Base-by-base conservation (phyloP, 2,888 invertebrate genomes). In the Malacosoma neustria region DNA sequence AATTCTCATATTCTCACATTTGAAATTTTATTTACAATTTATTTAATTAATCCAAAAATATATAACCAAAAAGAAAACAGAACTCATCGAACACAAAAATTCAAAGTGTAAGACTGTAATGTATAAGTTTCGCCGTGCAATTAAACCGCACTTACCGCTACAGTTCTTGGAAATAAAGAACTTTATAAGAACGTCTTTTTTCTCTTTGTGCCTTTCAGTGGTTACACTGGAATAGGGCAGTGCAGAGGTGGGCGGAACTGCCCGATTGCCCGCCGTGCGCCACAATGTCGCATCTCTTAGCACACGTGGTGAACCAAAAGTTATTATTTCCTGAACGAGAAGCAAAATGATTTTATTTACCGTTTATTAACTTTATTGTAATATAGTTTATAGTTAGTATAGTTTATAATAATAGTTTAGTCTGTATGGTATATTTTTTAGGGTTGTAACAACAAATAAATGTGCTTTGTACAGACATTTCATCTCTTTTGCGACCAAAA, bases 91-190 rank as follows among this genome's bases (percentile, higher is more conserved):
- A 68, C 61, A 64, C 61, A 74, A 74, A 75, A 72, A 71, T 7
- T 9, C 9, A 67, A 72, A 72, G 57, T 61, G 56, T 49, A 51
- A 51, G 63, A 59, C 60, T 66, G 69, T 64, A 61, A 66, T 66
- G 69, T 64, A 61, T 66, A 71, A 73, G 68, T 80, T 72, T 66
- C 60, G 66, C 65, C 64, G 66, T 72, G 72, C 77, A 82, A 82
- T 81, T 82, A 82, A 80, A 82, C 73, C 75, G 60, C 80, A 79
- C 73, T 81, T 76, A 72, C 66, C 65, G 72, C 68, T 72, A 71
- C 76, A 79, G 73, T 77, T 72, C 73, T 72, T 74, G 73, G 63
- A 72, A 81, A 76, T 81, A 81, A 77, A 79, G 80, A 74, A 79
- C 67, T 77, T 72, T 73, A 70, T 72, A 72, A 68, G 69, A 72